These are phyloP conservation scores for Drusus annulatus DNA, from an alignment of 1,140 invertebrate species.

Conservation along the genomic window DNA sequence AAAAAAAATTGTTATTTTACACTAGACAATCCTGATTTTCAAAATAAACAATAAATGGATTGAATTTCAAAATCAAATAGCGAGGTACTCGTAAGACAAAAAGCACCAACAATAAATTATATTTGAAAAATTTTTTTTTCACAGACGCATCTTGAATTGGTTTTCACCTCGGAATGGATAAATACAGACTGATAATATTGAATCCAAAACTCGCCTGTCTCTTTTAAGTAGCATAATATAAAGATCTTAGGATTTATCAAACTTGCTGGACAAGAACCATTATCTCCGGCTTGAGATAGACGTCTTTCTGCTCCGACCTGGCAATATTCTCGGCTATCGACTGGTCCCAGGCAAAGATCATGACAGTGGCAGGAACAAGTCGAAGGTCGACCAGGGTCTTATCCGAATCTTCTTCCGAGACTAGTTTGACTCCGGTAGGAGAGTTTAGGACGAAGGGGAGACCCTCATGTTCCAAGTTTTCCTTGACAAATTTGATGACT, in stretches of 20 bases:
- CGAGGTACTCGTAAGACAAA: no score
- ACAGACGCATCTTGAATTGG: no score
- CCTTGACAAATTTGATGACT: slow-evolving; percentile 81
- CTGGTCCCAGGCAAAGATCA: slow-evolving; percentile 78
- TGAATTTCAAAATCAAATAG: no score
- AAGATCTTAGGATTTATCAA: background rate
- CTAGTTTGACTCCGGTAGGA: slow-evolving; percentile 76
- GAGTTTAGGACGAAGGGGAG: slow-evolving; percentile 78
- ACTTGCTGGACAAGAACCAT: slow-evolving; percentile 76
- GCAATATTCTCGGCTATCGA: slow-evolving; percentile 69
- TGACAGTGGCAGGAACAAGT: slow-evolving; percentile 82
- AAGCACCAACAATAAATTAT: no score
- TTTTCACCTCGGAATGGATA: no score
- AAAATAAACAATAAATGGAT: no score
- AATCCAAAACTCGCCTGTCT: no score
- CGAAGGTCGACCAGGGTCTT: slow-evolving; percentile 80
- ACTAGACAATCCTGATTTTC: no score
- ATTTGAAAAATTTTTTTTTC: no score
- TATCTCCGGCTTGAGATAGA: slow-evolving; percentile 82
- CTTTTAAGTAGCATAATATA: no score
- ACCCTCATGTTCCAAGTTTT: slow-evolving; percentile 78
- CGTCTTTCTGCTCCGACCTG: slow-evolving; percentile 70
- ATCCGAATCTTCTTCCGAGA: slow-evolving; percentile 74
- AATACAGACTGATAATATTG: no score
- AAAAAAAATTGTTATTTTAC: no score